Base-by-base conservation (phyloP, 2,888 invertebrate species). In the Drosophila mettleri region DNA sequence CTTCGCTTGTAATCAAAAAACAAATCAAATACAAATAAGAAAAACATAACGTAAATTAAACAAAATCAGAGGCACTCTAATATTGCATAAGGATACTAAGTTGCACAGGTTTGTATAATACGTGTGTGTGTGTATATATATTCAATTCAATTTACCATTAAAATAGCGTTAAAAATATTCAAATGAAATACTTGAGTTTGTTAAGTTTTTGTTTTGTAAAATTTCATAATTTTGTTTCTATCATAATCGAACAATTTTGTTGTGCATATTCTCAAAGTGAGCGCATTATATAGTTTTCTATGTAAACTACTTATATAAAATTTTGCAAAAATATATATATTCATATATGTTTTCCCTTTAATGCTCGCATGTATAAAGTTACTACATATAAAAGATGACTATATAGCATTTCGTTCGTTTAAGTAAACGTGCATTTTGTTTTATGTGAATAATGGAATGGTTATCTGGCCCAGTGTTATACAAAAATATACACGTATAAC, bases 1-100 rank as follows among this genome's bases (percentile, higher is more conserved):
- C 16, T 3, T 57, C n/a, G n/a, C n/a, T 60, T 57, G 33, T 49
- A 49, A 58, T 52, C 38, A 54, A 67, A 60, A 60, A 66, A 60
- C 55, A 60, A 65, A 33, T 51, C 52, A 58, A 61, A 36, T 45
- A 43, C 39, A 59, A 76, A 74, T n/a, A 67, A 39, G 18, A 52
- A 78, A 78, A 70, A 67, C 48, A 57, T 45, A 52, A 52, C 36
- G 38, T 57, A 67, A 70, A 55, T 54, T 64, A 62, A 82, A 87
- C 88, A 70, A 88, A 88, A 88, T 88, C 77, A 88, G 84, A 90
- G 91, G 90, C 90, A 90, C 90, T 90, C 90, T 84, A 90, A 90
- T 91, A 90, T 90, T 91, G 91, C 90, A 86, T 90, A 76, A 86
- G 80, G 84, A 83, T 88, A 86, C 88, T 88, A 88, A 86, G 83